Evolutionary conservation across 2,888 invertebrate species (phyloP).

Genomic region (Endomychus coccineus): DNA sequence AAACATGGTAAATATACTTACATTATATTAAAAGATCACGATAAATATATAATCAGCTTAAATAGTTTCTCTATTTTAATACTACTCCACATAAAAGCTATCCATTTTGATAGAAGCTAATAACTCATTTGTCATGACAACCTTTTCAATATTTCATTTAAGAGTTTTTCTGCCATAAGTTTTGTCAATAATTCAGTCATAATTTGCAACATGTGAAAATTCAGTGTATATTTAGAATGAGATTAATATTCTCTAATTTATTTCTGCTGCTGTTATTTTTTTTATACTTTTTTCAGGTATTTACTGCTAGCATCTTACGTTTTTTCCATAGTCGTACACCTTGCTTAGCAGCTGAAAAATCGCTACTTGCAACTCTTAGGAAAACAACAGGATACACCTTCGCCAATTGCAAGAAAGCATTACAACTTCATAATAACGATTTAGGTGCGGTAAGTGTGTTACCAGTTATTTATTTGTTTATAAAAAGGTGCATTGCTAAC

Average conservation of each 20-base stretch:
- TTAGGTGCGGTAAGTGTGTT: conserved; percentile 67
- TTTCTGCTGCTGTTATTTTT: conserved; percentile 3
- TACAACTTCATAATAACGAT: conserved; percentile 85
- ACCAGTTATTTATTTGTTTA: conserved; percentile 3
- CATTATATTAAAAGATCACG: too few species aligned
- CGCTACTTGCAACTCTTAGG: conserved; percentile 71
- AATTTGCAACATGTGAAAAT: too few species aligned
- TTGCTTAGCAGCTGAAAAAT: conserved; percentile 56
- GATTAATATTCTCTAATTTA: conserved; percentile 8
- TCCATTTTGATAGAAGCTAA: too few species aligned
- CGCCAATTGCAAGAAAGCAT: conserved; percentile 90
- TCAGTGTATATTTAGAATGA: too few species aligned
- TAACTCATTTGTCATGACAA: too few species aligned
- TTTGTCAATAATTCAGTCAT: conserved; percentile 10
- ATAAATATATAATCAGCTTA: too few species aligned
- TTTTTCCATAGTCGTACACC: conserved; percentile 9
- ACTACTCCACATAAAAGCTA: too few species aligned
- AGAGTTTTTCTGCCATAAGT: too few species aligned
- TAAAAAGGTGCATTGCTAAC: too few species aligned
- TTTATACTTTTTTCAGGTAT: conserved; percentile 10
- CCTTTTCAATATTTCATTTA: too few species aligned
- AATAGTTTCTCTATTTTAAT: too few species aligned
- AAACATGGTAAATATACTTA: too few species aligned
- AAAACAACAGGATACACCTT: conserved; percentile 96
- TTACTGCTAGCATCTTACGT: conserved; percentile 6